Base-by-base conservation (phyloP, 2,888 invertebrate genomes). In the Lasioglossum lativentre region DNA sequence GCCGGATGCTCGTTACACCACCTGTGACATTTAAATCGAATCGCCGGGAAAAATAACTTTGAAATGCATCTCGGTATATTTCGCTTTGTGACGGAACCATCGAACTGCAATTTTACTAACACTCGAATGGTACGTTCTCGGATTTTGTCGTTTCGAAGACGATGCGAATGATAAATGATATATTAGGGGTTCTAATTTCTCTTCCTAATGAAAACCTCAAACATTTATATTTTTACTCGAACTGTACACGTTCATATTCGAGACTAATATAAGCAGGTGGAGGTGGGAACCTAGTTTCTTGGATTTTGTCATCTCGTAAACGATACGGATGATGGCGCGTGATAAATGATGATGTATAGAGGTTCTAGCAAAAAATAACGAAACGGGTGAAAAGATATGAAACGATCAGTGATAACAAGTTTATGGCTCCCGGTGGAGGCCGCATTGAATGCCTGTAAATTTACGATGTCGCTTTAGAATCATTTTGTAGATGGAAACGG, bases 321-420 rank as follows among this genome's bases (percentile, higher is more conserved):
- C 56, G 56, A 1, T n/a, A 12, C n/a, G 56, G 56, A 56, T 4
- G 56, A 56, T 56, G 56, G 56, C 56, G 12, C 12, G 56, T 56
- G 56, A 56, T 56, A 56, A 56, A 56, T n/a, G 56, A 56, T 56
- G 63, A 63, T 23, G 63, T 30, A 30, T 27, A 30, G 19, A n/a
- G 56, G 56, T 56, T 56, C 63, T 14, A 6, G 30, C 30, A 30
- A 63, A 63, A 30, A 63, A 16, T 63, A 30, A 30, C 30, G 63
- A 30, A 30, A 30, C 63, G 27, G 30, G 6, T 6, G 30, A 30
- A 30, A 16, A 27, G 63, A 63, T 63, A 16, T 6, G 16, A 19
- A 63, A 63, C 63, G 63, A 63, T 63, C 63, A 30, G 63, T 63
- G 63, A 63, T 63, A 63, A 63, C 63, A 16, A 16, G 27, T 63